Percentiles rank a stretch among this genome's conserved stretches.
Conservation (phyloP, 2,888 invertebrate genomes). For the Podabrus alpinus region DNA sequence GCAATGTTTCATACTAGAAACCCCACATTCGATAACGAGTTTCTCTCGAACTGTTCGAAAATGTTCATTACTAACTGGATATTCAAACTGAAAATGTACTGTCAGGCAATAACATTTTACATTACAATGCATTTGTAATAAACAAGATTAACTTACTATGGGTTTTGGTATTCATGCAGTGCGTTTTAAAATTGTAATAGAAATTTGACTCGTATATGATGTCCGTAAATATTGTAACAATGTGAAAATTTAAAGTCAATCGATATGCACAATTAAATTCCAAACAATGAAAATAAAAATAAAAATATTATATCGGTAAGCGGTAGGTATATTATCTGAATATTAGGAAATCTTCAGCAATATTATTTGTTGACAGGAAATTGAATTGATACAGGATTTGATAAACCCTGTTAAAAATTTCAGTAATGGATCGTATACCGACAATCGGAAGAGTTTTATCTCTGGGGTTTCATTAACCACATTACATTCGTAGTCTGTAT, state of each 20-base stretch:
- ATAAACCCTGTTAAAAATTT: slow-evolving; percentile 53
- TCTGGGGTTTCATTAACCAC: slow-evolving; percentile 45
- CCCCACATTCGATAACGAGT: slow-evolving; percentile 18
- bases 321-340: neutral
- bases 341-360: slow-evolving; percentile 35
- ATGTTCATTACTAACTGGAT: slow-evolving; percentile 23
- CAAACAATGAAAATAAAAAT: neutral
- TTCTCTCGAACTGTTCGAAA: slow-evolving; percentile 22
- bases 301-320: neutral
- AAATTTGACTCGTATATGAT: slow-evolving; percentile 18
- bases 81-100: slow-evolving; percentile 25
- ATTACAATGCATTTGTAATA: slow-evolving; percentile 37
- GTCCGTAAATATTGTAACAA: neutral
- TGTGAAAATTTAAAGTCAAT: slow-evolving; percentile 30
- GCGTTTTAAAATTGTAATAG: slow-evolving; percentile 38
- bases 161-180: slow-evolving; percentile 28
- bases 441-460: slow-evolving; percentile 44
- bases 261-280: slow-evolving; percentile 25
- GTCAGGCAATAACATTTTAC: slow-evolving; percentile 25
- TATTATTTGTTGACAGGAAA: slow-evolving; percentile 45
- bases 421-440: slow-evolving; percentile 48
- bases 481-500: slow-evolving; percentile 42
- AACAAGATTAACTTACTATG: slow-evolving; percentile 36
- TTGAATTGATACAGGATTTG: slow-evolving; percentile 50
- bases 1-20: slow-evolving; percentile 1